Conservation (phyloP, 2,113 vertebrate species). For the Stigmatopora argus region DNA sequence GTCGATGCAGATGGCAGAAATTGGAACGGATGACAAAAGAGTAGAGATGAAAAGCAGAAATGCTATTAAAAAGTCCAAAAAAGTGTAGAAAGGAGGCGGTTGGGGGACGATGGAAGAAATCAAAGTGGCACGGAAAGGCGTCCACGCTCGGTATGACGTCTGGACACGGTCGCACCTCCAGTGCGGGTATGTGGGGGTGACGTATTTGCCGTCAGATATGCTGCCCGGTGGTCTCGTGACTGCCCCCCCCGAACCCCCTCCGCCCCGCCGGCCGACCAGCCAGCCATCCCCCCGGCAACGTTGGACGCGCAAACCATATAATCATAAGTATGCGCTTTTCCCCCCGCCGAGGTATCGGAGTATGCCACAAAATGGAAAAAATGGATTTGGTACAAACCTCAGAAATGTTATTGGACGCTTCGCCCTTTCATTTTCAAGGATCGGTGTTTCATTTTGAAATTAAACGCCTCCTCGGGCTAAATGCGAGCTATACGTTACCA, state of each 20-base stretch:
- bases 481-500: slow-evolving; percentile 30
- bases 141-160: slow-evolving; percentile 20
- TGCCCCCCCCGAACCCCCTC: slow-evolving; percentile 37
- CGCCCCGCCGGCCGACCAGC: slow-evolving; percentile 11
- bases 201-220: slow-evolving; percentile 47
- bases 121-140: slow-evolving; percentile 12
- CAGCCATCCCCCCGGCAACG: slow-evolving; percentile 34
- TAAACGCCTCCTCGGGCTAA: neutral
- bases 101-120: slow-evolving; percentile 1
- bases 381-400: slow-evolving; percentile 17
- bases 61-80: slow-evolving; percentile 3
- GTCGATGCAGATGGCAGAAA: slow-evolving; percentile 10
- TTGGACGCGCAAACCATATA: slow-evolving; percentile 38
- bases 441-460: neutral
- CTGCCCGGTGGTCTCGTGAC: slow-evolving; percentile 45
- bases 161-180: slow-evolving; percentile 56
- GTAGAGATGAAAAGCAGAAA: slow-evolving; percentile 9
- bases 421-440: slow-evolving; percentile 12
- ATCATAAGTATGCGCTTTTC: slow-evolving; percentile 35
- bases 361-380: slow-evolving; percentile 11
- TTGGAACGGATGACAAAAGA: slow-evolving; percentile 8
- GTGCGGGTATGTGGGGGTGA: slow-evolving; percentile 54
- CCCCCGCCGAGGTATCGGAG: slow-evolving; percentile 25
- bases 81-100: neutral
- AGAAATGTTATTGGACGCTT: slow-evolving; percentile 8